phyloP scores from a whole-genome alignment of 2,113 vertebrate species.

The Felis chaus region DNA sequence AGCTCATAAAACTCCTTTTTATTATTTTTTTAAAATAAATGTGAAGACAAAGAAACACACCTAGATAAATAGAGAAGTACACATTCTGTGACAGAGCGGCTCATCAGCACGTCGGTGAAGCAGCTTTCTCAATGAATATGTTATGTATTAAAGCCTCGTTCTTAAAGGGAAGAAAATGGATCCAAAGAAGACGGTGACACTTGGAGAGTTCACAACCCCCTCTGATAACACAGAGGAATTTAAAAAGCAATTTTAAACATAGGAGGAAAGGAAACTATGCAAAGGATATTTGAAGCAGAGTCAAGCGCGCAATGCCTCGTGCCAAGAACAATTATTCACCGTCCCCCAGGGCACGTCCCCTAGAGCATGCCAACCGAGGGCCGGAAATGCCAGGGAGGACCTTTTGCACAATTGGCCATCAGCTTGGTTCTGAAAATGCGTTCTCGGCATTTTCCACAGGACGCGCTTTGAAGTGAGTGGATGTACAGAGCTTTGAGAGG shows the following conservation, averaged over 20 bases:
- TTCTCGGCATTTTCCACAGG: not conserved
- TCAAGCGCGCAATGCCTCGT: not conserved
- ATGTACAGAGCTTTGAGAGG: not conserved
- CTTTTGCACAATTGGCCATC: not conserved
- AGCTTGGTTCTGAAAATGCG: not conserved
- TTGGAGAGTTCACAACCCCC: conserved; percentile 12
- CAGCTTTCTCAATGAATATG: conserved; percentile 24
- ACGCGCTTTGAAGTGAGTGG: not conserved
- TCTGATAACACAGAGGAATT: conserved; percentile 11
- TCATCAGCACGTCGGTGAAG: not conserved
- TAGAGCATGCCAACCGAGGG: accelerated
- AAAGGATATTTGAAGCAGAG: not conserved
- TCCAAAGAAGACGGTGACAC: conserved; percentile 21
- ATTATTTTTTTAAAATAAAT: not conserved
- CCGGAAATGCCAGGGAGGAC: not conserved
- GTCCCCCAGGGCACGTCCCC: not conserved
- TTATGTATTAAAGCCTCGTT: conserved; percentile 35
- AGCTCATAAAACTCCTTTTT: not conserved
- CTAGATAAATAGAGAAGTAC: not conserved
- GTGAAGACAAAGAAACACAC: conserved; percentile 28
- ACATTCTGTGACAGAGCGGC: not conserved
- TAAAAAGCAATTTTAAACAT: conserved; percentile 51
- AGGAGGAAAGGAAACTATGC: conserved; percentile 21
- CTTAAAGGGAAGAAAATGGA: not conserved
- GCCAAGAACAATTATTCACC: not conserved